phyloP scores from a whole-genome alignment of 2,797 vertebrate genomes.

The Catostomus latipinnis region DNA sequence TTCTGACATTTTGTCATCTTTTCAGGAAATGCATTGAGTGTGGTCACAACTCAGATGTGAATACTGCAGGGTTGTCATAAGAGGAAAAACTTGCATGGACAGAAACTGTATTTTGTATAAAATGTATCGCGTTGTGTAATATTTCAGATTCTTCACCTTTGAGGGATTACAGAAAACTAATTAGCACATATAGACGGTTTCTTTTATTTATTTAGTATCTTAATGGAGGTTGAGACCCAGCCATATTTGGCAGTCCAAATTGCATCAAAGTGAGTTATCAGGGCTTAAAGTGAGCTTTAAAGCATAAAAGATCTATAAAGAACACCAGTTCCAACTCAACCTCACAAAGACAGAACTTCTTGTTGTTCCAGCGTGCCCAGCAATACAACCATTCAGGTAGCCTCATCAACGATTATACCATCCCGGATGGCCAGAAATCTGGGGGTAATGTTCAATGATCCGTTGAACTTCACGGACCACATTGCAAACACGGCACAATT shows the following conservation, averaged over 20 bases:
- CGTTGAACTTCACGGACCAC: too few relatives aligned
- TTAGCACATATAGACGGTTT: not conserved
- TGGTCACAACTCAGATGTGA: constrained; percentile 13
- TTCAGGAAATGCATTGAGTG: constrained; percentile 61
- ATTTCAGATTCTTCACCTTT: too few relatives aligned
- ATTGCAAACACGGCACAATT: too few relatives aligned
- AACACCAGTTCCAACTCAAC: too few relatives aligned
- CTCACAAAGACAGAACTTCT: too few relatives aligned
- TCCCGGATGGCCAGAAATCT: too few relatives aligned
- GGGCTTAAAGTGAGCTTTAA: constrained; percentile 48
- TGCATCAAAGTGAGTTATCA: constrained; percentile 50
- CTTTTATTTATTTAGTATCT: not conserved
- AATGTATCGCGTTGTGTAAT: not conserved
- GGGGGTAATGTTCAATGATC: too few relatives aligned
- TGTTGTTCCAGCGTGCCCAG: too few relatives aligned
- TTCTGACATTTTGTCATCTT: constrained; percentile 69
- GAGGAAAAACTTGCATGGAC: not conserved
- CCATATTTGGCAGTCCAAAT: constrained; percentile 46
- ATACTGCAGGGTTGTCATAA: not conserved
- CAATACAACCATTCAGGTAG: too few relatives aligned
- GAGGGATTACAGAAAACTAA: not conserved
- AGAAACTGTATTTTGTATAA: not conserved
- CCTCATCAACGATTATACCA: too few relatives aligned
- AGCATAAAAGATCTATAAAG: too few relatives aligned
- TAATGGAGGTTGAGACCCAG: constrained; percentile 51